Percentiles rank a stretch among this genome's conserved stretches.
These are phyloP conservation scores for Vipera ursinii DNA, from an alignment of 2,797 vertebrate species.

Conservation along the genomic window DNA sequence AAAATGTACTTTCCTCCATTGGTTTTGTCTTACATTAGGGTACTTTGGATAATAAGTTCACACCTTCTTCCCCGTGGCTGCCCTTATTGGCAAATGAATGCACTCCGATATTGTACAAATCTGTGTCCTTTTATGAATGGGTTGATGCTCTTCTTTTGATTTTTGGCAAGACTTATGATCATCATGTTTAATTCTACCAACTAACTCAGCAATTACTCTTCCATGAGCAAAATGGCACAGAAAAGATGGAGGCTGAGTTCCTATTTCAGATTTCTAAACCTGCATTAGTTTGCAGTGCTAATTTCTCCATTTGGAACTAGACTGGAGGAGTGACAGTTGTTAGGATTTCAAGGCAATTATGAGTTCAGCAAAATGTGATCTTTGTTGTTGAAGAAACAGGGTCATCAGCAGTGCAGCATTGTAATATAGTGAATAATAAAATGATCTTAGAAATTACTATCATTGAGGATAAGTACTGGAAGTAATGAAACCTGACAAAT, in stretches of 20 bases:
- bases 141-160: neutral
- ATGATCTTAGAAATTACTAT: constrained; percentile 55
- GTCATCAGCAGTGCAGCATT: constrained; percentile 41
- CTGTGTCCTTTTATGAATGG: neutral
- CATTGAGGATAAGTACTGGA: constrained; percentile 46
- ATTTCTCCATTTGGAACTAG: neutral
- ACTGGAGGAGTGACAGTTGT: neutral
- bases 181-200: neutral
- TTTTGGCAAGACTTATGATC: neutral
- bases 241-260: neutral
- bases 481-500: constrained; percentile 69
- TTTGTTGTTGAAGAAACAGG: constrained; percentile 36
- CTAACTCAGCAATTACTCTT: neutral
- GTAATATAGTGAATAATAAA: constrained; percentile 57
- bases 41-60: neutral
- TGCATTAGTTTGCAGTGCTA: neutral
- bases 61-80: neutral
- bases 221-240: neutral
- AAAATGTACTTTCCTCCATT: neutral
- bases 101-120: neutral
- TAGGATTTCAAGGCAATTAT: neutral
- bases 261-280: neutral
- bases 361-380: neutral
- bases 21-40: neutral
- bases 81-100: neutral